Evolutionary conservation across 2,888 invertebrate species (phyloP).

Genomic region (Automeris io): DNA sequence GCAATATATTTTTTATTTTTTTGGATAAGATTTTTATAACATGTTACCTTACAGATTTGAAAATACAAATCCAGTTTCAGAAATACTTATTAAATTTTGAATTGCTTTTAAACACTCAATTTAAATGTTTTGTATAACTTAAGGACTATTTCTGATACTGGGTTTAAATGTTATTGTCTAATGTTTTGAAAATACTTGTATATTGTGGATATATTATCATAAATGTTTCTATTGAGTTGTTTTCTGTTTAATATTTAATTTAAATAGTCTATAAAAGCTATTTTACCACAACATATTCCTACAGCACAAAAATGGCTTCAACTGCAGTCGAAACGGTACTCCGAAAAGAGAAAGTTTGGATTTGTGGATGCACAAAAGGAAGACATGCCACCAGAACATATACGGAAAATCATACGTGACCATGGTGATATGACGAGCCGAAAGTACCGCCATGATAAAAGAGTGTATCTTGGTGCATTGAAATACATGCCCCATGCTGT

Average conservation of each 20-base stretch:
- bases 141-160: neutral
- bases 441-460: slow-evolving; percentile 98
- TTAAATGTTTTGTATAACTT: neutral
- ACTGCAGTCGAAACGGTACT: slow-evolving; percentile 98
- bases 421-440: slow-evolving; percentile 99
- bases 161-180: neutral
- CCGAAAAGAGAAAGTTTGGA: slow-evolving; percentile 98
- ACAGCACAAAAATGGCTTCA: slow-evolving; percentile 98
- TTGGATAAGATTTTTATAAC: too few relatives aligned
- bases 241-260: too few relatives aligned
- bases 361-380: slow-evolving; percentile 99
- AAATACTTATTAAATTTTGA: too few relatives aligned
- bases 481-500: slow-evolving; percentile 99
- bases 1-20: too few relatives aligned
- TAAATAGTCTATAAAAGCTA: too few relatives aligned
- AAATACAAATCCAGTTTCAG: too few relatives aligned
- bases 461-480: slow-evolving; percentile 97
- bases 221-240: too few relatives aligned
- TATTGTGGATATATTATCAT: too few relatives aligned
- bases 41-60: too few relatives aligned
- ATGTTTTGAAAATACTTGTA: too few relatives aligned
- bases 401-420: slow-evolving; percentile 98
- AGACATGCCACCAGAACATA: slow-evolving; percentile 99
- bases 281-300: too few relatives aligned
- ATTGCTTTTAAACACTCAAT: too few relatives aligned